Evolutionary conservation across 1,140 invertebrate species (phyloP).

Genomic region (Sarcophaga peregrina): DNA sequence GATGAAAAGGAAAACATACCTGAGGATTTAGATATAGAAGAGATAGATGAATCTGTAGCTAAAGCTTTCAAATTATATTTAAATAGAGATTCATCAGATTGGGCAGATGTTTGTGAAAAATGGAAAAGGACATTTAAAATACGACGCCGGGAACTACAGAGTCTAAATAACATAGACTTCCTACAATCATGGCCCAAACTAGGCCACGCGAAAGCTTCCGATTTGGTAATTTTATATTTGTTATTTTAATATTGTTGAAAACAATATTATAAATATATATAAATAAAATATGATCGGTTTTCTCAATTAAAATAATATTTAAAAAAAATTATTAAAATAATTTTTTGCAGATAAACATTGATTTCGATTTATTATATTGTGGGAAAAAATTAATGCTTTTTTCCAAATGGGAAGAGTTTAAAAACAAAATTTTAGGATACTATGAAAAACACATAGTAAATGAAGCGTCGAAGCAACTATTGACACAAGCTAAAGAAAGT

Average conservation of each 20-base stretch:
- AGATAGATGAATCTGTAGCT: too few species aligned
- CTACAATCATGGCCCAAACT: neutral
- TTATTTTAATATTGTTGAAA: too few species aligned
- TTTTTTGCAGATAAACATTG: neutral
- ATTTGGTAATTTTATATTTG: too few species aligned
- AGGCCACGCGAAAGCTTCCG: too few species aligned
- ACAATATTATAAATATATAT: too few species aligned
- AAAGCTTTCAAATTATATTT: too few species aligned
- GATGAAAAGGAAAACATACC: too few species aligned
- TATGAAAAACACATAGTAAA: neutral
- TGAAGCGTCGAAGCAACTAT: neutral
- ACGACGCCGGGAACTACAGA: neutral
- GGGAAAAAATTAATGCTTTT: neutral
- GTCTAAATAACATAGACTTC: neutral
- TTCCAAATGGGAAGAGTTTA: neutral
- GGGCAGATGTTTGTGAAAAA: too few species aligned
- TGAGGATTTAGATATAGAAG: too few species aligned
- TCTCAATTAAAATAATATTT: neutral
- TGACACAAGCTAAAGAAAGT: neutral
- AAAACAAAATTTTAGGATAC: neutral
- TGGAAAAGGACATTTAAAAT: neutral
- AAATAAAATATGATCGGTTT: neutral
- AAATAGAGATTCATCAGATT: too few species aligned
- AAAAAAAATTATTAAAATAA: neutral
- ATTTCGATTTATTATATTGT: neutral